Base-by-base conservation (phyloP, 2,888 invertebrate genomes). In the Watsonalla binaria region DNA sequence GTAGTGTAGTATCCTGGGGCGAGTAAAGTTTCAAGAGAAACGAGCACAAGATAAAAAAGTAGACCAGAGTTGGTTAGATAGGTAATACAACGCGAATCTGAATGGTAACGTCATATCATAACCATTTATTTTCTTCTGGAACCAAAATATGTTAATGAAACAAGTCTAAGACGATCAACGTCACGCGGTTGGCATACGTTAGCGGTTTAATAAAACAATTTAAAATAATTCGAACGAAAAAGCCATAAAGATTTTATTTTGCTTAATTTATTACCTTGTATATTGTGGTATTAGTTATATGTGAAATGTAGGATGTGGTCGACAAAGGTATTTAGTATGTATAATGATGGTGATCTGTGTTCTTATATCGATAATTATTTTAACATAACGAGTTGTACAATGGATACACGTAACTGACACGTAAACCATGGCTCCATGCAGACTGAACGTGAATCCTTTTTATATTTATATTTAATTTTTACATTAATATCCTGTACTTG, bases 361-460 rank as follows among this genome's bases (percentile, higher is more conserved):
- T 6, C 11, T 5, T 42, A 42, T 11, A 42, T 5, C 42, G 42
- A 45, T 48, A n/a, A 45, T 34, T n/a, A 45, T 33, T 55, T 65
- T 62, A 54, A 47, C 55, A 62, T 60, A 60, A 64, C 60, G 51
- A 53, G 62, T 62, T 62, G 11, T 5, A 11, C 42, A 5, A 53
- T 45, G 33, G 15, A 15, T 11, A 51, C 55, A 65, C 62, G 51
- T 56, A n/a, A 65, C 62, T 62, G 56, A 51, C 37, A 37, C 37
- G 37, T 8, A 11, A 8, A 42, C 11, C 42, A 5, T 11, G 42
- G 42, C 11, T 11, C 2, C 42, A 11, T 11, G 42, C 5, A 2
- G 42, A 11, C 11, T 42, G 9, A 8, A 42, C 42, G 42, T 42
- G 42, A 11, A 6, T 11, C 5, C 11, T 6, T 11, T n/a, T n/a